phyloP scores from a whole-genome alignment of 2,797 vertebrate species.

The Sebastes nivosus region DNA sequence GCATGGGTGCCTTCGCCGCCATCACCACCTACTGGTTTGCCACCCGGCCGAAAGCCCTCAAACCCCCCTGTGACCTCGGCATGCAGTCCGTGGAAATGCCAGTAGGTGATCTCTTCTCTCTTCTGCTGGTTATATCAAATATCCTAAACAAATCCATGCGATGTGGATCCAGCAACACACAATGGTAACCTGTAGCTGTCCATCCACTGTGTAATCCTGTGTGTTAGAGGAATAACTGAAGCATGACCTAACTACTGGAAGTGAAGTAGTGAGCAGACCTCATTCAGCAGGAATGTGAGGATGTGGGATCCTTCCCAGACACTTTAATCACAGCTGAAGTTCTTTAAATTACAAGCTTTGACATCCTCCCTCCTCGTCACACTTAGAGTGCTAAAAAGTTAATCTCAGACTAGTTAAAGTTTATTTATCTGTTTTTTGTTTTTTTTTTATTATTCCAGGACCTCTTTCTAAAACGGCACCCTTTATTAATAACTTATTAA shows the following conservation, averaged over 20 bases:
- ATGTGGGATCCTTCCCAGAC: slow-evolving; percentile 8
- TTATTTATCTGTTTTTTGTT: not conserved
- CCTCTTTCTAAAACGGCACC: not conserved
- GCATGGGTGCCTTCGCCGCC: slow-evolving; percentile 93
- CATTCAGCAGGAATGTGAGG: slow-evolving; percentile 43
- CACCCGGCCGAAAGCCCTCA: slow-evolving; percentile 90
- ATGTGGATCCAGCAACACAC: not conserved
- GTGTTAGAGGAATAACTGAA: not conserved
- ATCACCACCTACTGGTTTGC: slow-evolving; percentile 96
- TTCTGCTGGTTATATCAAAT: not conserved
- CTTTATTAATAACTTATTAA: not conserved
- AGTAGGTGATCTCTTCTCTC: slow-evolving; percentile 74
- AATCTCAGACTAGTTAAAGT: not conserved
- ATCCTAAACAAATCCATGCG: not conserved
- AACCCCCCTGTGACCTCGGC: slow-evolving; percentile 90
- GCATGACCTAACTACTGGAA: not conserved
- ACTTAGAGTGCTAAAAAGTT: not conserved
- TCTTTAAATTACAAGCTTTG: not conserved
- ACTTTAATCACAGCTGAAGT: slow-evolving; percentile 1
- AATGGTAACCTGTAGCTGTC: no score
- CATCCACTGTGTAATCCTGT: not conserved
- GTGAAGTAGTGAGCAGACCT: not conserved
- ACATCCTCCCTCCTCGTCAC: not conserved
- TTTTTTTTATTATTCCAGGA: not conserved
- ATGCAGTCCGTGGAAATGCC: slow-evolving; percentile 92